Conservation (phyloP, 2,113 vertebrate species). For the Vanacampus margaritifer region DNA sequence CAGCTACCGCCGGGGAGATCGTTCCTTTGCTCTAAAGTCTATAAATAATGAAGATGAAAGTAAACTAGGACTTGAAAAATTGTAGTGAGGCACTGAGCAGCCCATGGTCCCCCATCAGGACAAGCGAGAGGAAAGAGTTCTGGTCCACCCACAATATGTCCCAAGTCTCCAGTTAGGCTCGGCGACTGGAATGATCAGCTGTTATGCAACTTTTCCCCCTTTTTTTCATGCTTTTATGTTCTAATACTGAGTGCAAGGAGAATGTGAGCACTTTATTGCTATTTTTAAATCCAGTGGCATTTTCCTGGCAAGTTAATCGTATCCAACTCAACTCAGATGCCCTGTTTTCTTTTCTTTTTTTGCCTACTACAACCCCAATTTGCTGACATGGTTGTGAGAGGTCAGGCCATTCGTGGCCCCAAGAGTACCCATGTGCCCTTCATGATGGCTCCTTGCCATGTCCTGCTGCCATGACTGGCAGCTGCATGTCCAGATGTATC, state of each 20-base stretch:
- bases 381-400: slow-evolving; percentile 9
- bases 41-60: slow-evolving; percentile 67
- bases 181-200: slow-evolving; percentile 42
- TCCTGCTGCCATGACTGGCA: slow-evolving; percentile 9
- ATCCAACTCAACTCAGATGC: background rate
- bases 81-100: slow-evolving; percentile 48
- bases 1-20: slow-evolving; percentile 47
- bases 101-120: slow-evolving; percentile 52
- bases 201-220: slow-evolving; percentile 48
- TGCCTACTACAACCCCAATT: background rate
- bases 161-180: slow-evolving; percentile 44
- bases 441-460: background rate
- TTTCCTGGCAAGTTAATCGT: too few species aligned
- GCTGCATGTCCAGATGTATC: slow-evolving; percentile 32
- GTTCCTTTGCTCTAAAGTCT: slow-evolving; percentile 47
- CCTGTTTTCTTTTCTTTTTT: background rate
- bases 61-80: slow-evolving; percentile 48
- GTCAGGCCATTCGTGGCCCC: slow-evolving; percentile 7
- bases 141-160: slow-evolving; percentile 45
- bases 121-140: slow-evolving; percentile 24
- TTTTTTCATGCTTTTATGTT: slow-evolving; percentile 10
- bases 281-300: slow-evolving; percentile 4
- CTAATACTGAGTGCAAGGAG: background rate
- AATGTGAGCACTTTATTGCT: slow-evolving; percentile 1
- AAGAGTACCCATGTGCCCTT: slow-evolving; percentile 25